These are phyloP conservation scores for Mythimna lalbum DNA, from an alignment of 2,888 invertebrate genomes.

Conservation along the genomic window DNA sequence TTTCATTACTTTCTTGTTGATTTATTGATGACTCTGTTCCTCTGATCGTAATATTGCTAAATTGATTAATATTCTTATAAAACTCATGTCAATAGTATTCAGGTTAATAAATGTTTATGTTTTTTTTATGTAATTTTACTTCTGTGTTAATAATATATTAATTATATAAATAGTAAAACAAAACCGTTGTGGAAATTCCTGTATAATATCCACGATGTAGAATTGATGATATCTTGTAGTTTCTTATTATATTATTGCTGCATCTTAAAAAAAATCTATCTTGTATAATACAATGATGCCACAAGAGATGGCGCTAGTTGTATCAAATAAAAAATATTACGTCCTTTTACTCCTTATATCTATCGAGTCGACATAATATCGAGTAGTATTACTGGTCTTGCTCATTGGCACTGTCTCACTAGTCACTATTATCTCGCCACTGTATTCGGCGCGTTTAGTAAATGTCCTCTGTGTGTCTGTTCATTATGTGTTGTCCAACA, in stretches of 20 bases:
- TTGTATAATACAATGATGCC: not conserved
- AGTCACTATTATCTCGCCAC: not conserved
- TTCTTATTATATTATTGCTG: not conserved
- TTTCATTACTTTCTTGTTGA: no score
- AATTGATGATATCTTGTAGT: not conserved
- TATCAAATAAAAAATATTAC: not conserved
- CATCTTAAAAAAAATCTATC: not conserved
- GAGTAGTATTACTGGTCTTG: not conserved
- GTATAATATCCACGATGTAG: no score
- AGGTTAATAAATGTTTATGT: no score
- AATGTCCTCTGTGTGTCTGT: not conserved
- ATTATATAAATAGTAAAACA: not conserved
- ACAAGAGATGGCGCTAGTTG: conserved; percentile 44
- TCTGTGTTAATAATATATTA: no score
- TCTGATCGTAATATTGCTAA: no score
- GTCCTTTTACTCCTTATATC: not conserved
- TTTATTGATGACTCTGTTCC: no score
- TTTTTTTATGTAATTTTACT: no score
- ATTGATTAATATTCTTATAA: no score
- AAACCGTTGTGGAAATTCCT: not conserved
- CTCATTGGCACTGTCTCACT: not conserved
- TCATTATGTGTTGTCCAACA: not conserved
- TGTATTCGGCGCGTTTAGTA: not conserved
- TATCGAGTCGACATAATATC: not conserved
- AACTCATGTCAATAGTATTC: no score